Evolutionary conservation across 2,113 vertebrate species (phyloP), one percentile per base, ranked within the genome.

Genomic region (Engraulis encrasicolus): DNA sequence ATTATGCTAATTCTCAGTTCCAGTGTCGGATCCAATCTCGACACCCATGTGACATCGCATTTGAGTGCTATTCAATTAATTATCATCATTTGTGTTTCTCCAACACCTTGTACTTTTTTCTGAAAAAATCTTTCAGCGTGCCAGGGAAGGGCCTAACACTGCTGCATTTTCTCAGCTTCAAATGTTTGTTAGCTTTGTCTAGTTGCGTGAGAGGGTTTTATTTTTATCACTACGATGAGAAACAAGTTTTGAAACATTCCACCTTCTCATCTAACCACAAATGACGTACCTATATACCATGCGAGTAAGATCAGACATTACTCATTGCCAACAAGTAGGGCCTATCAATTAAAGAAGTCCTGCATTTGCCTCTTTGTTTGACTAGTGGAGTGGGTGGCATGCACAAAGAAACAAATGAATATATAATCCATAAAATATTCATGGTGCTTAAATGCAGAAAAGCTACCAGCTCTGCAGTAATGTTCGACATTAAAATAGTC

Each of bases 11-110:
- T 77, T n/a, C 45, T 20, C 38, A 77, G 14, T 45, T 66, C 38
- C 58, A 27, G 77, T 82, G 81, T 82, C 61, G 74, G 7, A 36
- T 82, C 36, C 81, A 61, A 50, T 82, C 81, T 74, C 61, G 6
- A 6, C 74, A 71, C 45, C 36, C 58, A 66, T 61, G 52, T 45
- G n/a, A 71, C 58, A 23, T 15, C 48, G 23, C 19, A 48, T 82
- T 77, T 77, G n/a, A 82, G 19, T 45, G 34, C 27, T 20, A 58
- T 15, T 48, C 81, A 82, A 23, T 71, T 82, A 71, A 82, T 82
- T 66, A 40, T 74, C 54, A 74, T 61, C 81, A 50, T 61, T 23
- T 27, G 50, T 74, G 31, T 77, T 50, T 74, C 66, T 74, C 31
- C 31, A 15, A 74, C 66, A 19, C 23, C 31, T 74, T 31, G 34